These are phyloP conservation scores for Periphyllus acericola DNA, from an alignment of 2,888 invertebrate species.

Conservation along the genomic window DNA sequence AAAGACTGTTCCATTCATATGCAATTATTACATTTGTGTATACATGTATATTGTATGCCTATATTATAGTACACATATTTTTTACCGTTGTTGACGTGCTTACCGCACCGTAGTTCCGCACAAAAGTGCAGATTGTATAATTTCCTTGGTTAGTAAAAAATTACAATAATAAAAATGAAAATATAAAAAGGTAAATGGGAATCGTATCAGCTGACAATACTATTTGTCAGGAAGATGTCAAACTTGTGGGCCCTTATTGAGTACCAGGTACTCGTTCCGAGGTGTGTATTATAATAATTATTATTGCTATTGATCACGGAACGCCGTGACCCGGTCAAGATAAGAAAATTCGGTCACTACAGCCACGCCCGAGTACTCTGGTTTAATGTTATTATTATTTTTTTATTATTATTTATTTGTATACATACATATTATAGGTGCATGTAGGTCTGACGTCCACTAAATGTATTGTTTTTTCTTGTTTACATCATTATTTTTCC, in stretches of 20 bases:
- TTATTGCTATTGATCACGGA: conserved; percentile 56
- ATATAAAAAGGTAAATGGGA: background rate
- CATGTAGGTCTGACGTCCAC: background rate
- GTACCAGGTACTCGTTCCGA: background rate
- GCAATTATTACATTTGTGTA: background rate
- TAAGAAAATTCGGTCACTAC: conserved; percentile 56
- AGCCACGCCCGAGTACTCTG: conserved; percentile 64
- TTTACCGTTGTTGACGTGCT: background rate
- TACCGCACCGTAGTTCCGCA: background rate
- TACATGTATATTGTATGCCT: background rate
- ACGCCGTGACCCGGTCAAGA: conserved; percentile 52
- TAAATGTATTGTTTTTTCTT: background rate
- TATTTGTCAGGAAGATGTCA: background rate
- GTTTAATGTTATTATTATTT: conserved; percentile 47
- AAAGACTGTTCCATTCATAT: conserved; percentile 11
- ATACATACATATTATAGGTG: background rate
- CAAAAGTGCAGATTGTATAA: background rate
- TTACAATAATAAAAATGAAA: background rate
- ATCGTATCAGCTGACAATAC: background rate
- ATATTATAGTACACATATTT: conserved; percentile 13
- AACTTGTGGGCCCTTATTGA: background rate
- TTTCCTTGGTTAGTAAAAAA: conserved; percentile 7
- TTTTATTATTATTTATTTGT: background rate
- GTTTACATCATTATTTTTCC: background rate
- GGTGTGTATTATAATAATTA: conserved; percentile 8